Evolutionary conservation across 2,113 vertebrate species (phyloP).

Genomic region (Pseudopipra pipra): DNA sequence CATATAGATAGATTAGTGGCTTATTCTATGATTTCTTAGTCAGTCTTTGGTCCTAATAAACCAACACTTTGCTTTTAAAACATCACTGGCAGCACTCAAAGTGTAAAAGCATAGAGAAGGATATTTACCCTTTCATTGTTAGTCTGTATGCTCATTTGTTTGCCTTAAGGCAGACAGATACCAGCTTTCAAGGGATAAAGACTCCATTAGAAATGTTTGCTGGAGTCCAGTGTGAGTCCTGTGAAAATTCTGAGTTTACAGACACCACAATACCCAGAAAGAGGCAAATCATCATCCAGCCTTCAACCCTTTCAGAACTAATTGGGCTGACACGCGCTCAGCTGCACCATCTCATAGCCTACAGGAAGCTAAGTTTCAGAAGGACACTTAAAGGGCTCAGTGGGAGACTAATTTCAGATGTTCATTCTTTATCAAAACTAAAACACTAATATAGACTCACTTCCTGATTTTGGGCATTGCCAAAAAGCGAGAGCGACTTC

Average conservation of each 20-base stretch:
- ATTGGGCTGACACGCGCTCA: accelerated
- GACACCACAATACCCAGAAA: neutral
- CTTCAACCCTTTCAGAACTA: neutral
- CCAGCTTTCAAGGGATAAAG: neutral
- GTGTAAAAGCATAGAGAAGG: neutral
- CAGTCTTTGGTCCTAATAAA: neutral
- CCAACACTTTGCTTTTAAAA: neutral
- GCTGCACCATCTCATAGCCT: neutral
- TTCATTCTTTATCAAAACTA: neutral
- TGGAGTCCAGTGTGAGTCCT: neutral
- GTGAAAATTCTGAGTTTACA: neutral
- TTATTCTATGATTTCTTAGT: neutral
- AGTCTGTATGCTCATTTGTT: neutral
- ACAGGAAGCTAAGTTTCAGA: accelerated
- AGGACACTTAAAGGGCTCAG: neutral
- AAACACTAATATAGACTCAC: neutral
- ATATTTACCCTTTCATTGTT: neutral
- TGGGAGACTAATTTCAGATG: neutral
- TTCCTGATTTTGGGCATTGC: neutral
- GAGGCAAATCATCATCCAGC: neutral
- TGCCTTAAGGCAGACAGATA: neutral
- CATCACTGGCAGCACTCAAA: neutral
- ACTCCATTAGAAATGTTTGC: neutral
- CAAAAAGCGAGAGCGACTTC: neutral
- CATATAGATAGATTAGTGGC: neutral